Evolutionary conservation across 2,797 vertebrate species (phyloP), one percentile per base, ranked within the genome.

Genomic region (Cyclopterus lumpus): DNA sequence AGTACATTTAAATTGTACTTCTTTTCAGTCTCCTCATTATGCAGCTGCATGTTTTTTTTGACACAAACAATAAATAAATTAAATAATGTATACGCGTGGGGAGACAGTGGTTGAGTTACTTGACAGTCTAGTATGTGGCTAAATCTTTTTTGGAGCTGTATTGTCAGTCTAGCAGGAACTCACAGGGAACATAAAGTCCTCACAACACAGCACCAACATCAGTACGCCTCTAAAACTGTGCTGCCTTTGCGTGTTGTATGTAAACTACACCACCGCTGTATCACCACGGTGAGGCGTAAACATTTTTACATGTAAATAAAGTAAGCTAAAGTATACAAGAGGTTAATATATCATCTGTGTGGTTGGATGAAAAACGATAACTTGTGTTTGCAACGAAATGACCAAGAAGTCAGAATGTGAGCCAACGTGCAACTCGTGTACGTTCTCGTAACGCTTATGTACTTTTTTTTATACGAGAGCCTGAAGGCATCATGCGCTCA

Each of bases 181-280:
- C 0, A 7, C 26, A 32, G 60, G 34, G 87, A 76, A 91, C 89
- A 89, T 1, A 0, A 75, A 78, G 90, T 89, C 3, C 86, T 22
- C 22, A 22, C n/a, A 57, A 10, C 3, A 15, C 1, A 79, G 36
- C 59, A 79, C 68, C 76, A 91, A 83, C 79, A 77, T 20, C 44
- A 66, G 58, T 72, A 86, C 55, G 81, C 80, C 55, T 68, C 15
- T 16, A 12, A 46, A 20, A 8, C 14, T 16, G 11, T 20, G 90
- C n/a, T 75, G 38, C 79, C 16, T 92, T 91, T 9, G 11, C 0
- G 49, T 30, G 28, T 6, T 4, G 5, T 72, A 76, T 60, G 80
- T 69, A 81, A 85, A 79, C 1, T 22, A 24, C 2, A 22, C 0
- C 11, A 49, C 8, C 22, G 1, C 22, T 53, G 11, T 12, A 26